Conservation (phyloP, 1,140 invertebrate species). For the Dendrolimus kikuchii region DNA sequence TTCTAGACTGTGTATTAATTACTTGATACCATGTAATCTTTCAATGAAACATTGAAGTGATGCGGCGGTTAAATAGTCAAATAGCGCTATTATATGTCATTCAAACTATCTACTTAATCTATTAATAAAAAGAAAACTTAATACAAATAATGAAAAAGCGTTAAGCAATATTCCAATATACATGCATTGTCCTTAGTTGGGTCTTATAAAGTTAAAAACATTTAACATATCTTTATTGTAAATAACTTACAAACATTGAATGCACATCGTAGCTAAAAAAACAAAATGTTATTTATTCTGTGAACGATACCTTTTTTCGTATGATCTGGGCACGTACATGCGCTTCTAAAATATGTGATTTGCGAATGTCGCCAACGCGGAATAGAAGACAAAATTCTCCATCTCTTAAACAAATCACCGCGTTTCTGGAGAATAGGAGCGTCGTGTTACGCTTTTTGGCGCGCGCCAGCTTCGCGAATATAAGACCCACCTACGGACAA, state of each 20-base stretch:
- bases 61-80: too few species aligned
- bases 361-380: constrained; percentile 71
- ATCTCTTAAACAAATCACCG: constrained; percentile 69
- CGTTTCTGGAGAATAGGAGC: constrained; percentile 67
- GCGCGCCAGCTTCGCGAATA: constrained; percentile 71
- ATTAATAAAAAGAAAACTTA: too few species aligned
- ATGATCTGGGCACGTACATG: constrained; percentile 71
- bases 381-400: constrained; percentile 71
- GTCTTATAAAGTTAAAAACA: constrained; percentile 5
- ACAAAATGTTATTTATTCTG: constrained; percentile 5
- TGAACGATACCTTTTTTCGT: constrained; percentile 62
- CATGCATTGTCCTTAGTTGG: constrained; percentile 12
- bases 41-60: too few species aligned
- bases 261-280: constrained; percentile 4
- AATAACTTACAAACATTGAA: constrained; percentile 9
- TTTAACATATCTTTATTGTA: too few species aligned
- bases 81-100: too few species aligned
- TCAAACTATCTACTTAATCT: too few species aligned
- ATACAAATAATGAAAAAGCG: too few species aligned
- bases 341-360: constrained; percentile 72
- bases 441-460: constrained; percentile 72
- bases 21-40: too few species aligned
- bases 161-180: too few species aligned
- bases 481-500: constrained; percentile 74
- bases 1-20: too few species aligned